Evolutionary conservation across 2,113 vertebrate species (phyloP), one percentile per base, ranked within the genome.

Genomic region (Chrysochloris asiatica): DNA sequence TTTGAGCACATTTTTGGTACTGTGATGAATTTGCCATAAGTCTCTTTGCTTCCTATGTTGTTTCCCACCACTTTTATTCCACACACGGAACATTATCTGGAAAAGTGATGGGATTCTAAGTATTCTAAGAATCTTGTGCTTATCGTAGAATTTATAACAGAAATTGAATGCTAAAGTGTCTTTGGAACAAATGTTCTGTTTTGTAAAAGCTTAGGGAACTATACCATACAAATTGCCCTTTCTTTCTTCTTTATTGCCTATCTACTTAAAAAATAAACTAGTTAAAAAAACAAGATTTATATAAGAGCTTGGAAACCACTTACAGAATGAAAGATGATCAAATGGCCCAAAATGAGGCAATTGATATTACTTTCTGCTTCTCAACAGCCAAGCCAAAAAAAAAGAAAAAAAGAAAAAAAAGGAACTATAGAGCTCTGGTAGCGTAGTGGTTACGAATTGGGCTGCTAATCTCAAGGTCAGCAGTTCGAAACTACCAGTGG

Each of bases 31-130:
- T 80, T 87, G 24, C 33, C 78, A 3, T 50, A 73, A 86, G 85
- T 50, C 48, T 45, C 30, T 95, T 11, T 72, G 36, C 7, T 78
- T 83, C 13, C 43, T 91, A 47, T 33, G 56, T 77, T 84, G 48
- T 88, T 92, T 92, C 50, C 43, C 26, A 61, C 72, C 80, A 95
- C 17, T 93, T 92, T 92, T 86, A 61, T 45, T n/a, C 71, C 33
- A 82, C 77, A 83, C 28, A 33, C 48, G 19, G 38, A 85, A 52
- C 45, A 41, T 73, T 69, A 73, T 89, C 47, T 89, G 47, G 12
- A 83, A n/a, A 79, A 52, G 8, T 87, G 5, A 11, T 54, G 10
- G 90, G 33, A 61, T 54, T 67, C 79, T 88, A 92, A 80, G 24
- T 81, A 8, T 89, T 91, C 86, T 85, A 48, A 77, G 30, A 79